Evolutionary conservation across 2,797 vertebrate genomes (phyloP).

Genomic region (Tolypeutes matacus): DNA sequence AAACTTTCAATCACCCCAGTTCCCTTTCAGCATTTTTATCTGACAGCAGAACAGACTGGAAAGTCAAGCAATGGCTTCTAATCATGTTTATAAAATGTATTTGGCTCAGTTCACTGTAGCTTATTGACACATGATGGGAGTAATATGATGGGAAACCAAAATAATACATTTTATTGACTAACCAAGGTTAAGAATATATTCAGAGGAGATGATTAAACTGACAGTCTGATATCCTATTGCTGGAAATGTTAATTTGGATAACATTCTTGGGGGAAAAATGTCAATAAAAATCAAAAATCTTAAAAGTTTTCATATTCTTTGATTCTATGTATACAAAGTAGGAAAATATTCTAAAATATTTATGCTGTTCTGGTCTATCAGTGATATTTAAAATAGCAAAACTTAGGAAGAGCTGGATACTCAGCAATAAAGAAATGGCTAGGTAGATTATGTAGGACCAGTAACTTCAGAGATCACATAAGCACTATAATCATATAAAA

Average conservation of each 20-base stretch:
- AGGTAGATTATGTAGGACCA: neutral
- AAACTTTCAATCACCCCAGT: constrained; percentile 69
- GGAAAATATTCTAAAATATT: constrained; percentile 59
- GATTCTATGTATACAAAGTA: constrained; percentile 19
- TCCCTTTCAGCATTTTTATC: constrained; percentile 76
- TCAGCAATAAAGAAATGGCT: neutral
- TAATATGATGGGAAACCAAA: constrained; percentile 53
- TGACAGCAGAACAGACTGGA: constrained; percentile 68
- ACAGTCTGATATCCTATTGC: neutral
- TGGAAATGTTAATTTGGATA: constrained; percentile 57
- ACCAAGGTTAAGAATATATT: constrained; percentile 36
- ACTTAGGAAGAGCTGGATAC: neutral
- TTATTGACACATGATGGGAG: constrained; percentile 71
- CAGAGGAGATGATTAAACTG: constrained; percentile 27
- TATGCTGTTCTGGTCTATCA: neutral
- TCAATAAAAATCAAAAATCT: neutral
- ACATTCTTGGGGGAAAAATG: neutral
- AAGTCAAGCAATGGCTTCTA: constrained; percentile 68
- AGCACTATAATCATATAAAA: neutral
- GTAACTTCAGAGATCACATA: neutral
- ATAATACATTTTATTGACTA: constrained; percentile 36
- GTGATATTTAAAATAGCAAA: constrained; percentile 39
- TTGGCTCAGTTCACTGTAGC: constrained; percentile 60
- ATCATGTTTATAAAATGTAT: constrained; percentile 57
- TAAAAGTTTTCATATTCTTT: constrained; percentile 35